Percentiles rank a stretch among this genome's conserved stretches.
Conservation (phyloP, 2,797 vertebrate genomes). For the Naso thynnoides region DNA sequence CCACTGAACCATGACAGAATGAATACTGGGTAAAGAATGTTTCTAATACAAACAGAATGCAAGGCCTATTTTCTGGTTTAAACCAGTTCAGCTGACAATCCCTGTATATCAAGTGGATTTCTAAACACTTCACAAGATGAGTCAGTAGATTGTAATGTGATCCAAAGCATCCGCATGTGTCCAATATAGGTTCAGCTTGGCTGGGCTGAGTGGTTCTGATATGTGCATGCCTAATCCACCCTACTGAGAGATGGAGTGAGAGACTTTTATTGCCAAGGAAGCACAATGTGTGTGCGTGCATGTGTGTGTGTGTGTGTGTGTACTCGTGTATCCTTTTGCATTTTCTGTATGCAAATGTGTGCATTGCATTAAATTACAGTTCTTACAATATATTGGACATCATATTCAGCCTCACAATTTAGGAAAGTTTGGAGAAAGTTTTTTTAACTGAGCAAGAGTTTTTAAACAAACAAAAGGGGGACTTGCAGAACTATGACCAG, state of each 20-base stretch:
- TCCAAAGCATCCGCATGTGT: neutral
- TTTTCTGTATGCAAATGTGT: neutral
- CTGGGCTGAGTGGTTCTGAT: slow-evolving; percentile 21
- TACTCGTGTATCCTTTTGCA: neutral
- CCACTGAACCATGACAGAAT: neutral
- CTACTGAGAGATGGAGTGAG: slow-evolving; percentile 1
- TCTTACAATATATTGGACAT: neutral
- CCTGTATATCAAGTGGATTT: neutral
- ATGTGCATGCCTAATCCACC: slow-evolving; percentile 28
- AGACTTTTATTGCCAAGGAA: neutral
- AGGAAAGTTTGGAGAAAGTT: neutral
- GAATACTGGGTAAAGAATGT: neutral
- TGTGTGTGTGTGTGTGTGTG: neutral
- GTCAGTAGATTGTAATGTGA: slow-evolving; percentile 7
- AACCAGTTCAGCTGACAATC: neutral
- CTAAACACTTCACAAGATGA: neutral
- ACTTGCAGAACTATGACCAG: neutral
- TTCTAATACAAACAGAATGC: neutral
- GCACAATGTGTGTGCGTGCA: neutral
- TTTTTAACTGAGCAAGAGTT: too few species aligned
- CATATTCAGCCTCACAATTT: neutral
- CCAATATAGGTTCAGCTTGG: slow-evolving; percentile 19
- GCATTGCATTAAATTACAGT: neutral
- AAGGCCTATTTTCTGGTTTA: neutral
- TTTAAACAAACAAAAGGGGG: neutral